Conservation (phyloP, 2,797 vertebrate genomes). For the Hybognathus amarus region DNA sequence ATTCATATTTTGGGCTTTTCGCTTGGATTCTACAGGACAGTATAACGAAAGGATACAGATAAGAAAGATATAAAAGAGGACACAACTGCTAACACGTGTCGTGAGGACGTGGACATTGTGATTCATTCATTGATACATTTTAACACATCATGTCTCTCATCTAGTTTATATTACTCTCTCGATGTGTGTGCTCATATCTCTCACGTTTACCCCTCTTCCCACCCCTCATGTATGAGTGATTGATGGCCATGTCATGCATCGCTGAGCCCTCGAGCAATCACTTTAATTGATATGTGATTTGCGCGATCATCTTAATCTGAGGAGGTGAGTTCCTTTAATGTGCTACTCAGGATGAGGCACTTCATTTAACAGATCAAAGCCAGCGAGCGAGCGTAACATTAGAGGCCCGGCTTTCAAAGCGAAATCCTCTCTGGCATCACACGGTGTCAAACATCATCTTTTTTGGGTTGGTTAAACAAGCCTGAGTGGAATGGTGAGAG, state of each 20-base stretch:
- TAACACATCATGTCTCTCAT: neutral
- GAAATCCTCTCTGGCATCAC: conserved; percentile 36
- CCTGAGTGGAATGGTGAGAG: conserved; percentile 46
- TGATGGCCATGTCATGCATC: conserved; percentile 15
- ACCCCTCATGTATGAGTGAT: neutral
- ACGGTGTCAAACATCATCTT: conserved; percentile 37
- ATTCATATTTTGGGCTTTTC: neutral
- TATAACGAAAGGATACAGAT: neutral
- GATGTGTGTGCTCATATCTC: neutral
- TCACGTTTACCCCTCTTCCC: conserved; percentile 20
- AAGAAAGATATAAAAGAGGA: neutral
- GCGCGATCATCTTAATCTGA: conserved; percentile 27
- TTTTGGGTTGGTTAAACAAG: conserved; percentile 38
- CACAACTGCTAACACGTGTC: neutral
- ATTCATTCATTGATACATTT: neutral
- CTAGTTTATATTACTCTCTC: neutral
- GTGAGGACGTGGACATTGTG: neutral
- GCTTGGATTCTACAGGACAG: neutral
- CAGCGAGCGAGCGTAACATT: conserved; percentile 45
- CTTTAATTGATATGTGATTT: conserved; percentile 49
- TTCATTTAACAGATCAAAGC: conserved; percentile 53
- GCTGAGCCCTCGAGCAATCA: neutral
- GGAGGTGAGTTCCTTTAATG: conserved; percentile 48
- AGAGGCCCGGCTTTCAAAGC: conserved; percentile 38
- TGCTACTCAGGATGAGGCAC: conserved; percentile 36